Percentiles rank a stretch among this genome's conserved stretches.
phyloP scores from a whole-genome alignment of 2,888 invertebrate genomes.

The Epicampocera succincta region DNA sequence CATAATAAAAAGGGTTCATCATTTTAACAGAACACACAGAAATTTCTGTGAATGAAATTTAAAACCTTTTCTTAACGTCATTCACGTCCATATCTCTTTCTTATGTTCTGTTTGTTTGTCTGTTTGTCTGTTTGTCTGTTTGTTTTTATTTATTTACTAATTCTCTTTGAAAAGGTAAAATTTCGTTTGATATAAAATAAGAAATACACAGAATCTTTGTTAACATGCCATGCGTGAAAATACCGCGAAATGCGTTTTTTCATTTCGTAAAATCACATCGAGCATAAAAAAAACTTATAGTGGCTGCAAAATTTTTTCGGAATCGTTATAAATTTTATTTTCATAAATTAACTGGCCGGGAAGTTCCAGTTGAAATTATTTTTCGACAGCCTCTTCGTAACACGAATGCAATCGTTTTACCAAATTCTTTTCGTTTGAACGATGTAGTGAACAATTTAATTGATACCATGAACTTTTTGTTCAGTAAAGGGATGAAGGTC shows the following conservation, averaged over 20 bases:
- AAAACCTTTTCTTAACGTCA: constrained; percentile 73
- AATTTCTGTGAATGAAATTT: constrained; percentile 78
- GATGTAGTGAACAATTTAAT: too few species aligned
- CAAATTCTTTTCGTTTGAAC: too few species aligned
- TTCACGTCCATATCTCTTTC: constrained; percentile 53
- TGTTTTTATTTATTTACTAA: constrained; percentile 32
- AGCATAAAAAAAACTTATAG: constrained; percentile 23
- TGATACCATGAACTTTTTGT: too few species aligned
- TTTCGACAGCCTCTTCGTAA: too few species aligned
- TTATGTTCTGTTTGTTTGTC: constrained; percentile 14
- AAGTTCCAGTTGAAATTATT: too few species aligned
- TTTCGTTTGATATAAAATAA: constrained; percentile 51
- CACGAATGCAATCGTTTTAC: too few species aligned
- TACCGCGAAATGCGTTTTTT: constrained; percentile 78
- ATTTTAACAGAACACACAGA: constrained; percentile 67
- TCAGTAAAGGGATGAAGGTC: too few species aligned
- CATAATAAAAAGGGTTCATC: constrained; percentile 28
- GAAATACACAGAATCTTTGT: constrained; percentile 43
- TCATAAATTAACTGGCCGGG: too few species aligned
- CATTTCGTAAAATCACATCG: constrained; percentile 11
- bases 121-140: too few species aligned
- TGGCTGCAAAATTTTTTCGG: constrained; percentile 9
- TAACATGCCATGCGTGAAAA: constrained; percentile 78
- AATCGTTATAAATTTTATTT: neutral
- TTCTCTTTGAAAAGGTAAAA: constrained; percentile 62